A percentile compares a stretch with the other conserved stretches of the same genome.
Conservation (phyloP, 2,113 vertebrate genomes). For the Chunga burmeisteri region DNA sequence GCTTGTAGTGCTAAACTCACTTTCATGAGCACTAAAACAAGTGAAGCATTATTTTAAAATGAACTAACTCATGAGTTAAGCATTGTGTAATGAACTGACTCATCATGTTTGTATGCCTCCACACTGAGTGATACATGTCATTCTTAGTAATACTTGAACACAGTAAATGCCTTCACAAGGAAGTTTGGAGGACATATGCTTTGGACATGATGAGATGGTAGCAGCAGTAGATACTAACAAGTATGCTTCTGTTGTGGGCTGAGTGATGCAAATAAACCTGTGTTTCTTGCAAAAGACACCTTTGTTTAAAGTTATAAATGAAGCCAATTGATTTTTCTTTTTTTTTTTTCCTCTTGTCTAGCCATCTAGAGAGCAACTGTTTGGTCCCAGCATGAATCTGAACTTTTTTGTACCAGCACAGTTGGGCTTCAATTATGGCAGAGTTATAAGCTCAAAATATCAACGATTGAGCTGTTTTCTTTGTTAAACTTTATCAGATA, state of each 20-base stretch:
- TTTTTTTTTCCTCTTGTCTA: background rate
- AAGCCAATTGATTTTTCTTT: constrained; percentile 20
- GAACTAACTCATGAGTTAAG: background rate
- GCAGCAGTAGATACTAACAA: constrained; percentile 20
- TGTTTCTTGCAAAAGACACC: constrained; percentile 9
- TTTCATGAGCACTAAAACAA: constrained; percentile 28
- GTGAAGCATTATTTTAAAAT: constrained; percentile 22
- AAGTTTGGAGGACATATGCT: background rate
- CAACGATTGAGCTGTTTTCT: background rate
- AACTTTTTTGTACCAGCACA: constrained; percentile 32
- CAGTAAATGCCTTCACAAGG: constrained; percentile 5
- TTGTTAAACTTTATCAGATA: background rate
- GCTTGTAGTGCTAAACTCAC: background rate
- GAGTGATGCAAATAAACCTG: constrained; percentile 22
- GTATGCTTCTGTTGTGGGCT: constrained; percentile 17
- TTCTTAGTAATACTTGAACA: background rate
- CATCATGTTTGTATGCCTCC: background rate
- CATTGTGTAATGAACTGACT: constrained; percentile 11
- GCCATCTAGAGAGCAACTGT: constrained; percentile 12
- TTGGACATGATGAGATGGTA: background rate
- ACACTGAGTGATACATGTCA: background rate
- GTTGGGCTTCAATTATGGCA: constrained; percentile 26
- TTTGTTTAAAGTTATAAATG: constrained; percentile 52
- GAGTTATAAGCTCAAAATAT: constrained; percentile 22
- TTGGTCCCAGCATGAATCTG: constrained; percentile 43